Evolutionary conservation across 2,113 vertebrate species (phyloP).

Genomic region (Sinocyclocheilus anshuiensis): DNA sequence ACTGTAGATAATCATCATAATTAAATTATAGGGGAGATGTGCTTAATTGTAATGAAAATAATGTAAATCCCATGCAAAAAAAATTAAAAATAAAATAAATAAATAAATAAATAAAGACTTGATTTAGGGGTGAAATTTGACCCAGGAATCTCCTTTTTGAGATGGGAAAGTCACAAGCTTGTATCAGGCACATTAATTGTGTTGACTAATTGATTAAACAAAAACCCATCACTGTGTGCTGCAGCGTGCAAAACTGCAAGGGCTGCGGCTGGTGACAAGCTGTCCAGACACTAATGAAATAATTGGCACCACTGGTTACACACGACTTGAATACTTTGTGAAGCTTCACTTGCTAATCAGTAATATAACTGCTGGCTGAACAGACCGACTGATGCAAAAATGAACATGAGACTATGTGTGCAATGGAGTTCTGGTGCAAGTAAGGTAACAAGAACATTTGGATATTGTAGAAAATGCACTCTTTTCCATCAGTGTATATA

Average conservation of each 20-base stretch:
- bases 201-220: conserved; percentile 72
- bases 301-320: conserved; percentile 70
- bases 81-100: too few species aligned
- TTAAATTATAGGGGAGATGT: background rate
- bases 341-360: conserved; percentile 50
- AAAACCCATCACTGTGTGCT: conserved; percentile 61
- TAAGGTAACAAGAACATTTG: background rate
- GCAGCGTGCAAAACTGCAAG: conserved; percentile 6
- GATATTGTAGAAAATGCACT: background rate
- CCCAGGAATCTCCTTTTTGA: background rate
- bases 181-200: conserved; percentile 61
- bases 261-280: conserved; percentile 59
- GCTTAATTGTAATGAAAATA: background rate
- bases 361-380: conserved; percentile 54
- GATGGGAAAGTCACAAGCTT: background rate
- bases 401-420: background rate
- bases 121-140: background rate
- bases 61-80: background rate
- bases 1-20: background rate
- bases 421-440: background rate
- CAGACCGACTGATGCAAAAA: conserved; percentile 22
- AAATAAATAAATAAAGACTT: too few species aligned
- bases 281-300: conserved; percentile 70
- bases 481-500: background rate
- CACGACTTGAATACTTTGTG: conserved; percentile 30